Base-by-base conservation (phyloP, 2,113 vertebrate species). In the Ophiodon elongatus region DNA sequence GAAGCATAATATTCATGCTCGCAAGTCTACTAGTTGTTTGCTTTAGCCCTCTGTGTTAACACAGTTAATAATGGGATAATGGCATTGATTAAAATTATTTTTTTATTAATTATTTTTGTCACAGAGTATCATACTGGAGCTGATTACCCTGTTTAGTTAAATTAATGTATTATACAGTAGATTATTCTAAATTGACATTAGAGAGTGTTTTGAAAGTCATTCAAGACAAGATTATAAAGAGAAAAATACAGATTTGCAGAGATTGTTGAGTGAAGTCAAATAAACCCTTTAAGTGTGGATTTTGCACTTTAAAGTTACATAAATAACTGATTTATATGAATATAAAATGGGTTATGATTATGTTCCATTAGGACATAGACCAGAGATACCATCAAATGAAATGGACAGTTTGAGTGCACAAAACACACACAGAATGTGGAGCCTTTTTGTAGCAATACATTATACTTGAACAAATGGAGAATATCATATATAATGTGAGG, bases 1-100 rank as follows among this genome's bases (percentile, higher is more conserved):
- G 62, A 83, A 80, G 43, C 31, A 2, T 39, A 31, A 70, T 73
- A 69, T 64, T 64, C 56, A 72, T 52, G 47, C 74, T 71, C 14
- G 33, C 21, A 39, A 76, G 74, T 71, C 57, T 56, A 60, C 77
- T 59, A 29, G 86, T 50, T 89, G 88, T 91, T 90, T 86, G 73
- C 64, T 73, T 86, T 77, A 69, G 76, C 74, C 60, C 43, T 35
- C 31, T 68, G 54, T 78, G 75, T 87, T 83, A 73, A 69, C 70
- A 77, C 76, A 69, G 35, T 82, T 86, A 76, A 88, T 81, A 43
- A 71, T 65, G 15, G 35, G 23, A 85, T 82, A 75, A 78, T 84
- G 73, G 37, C 47, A 75, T 78, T 68, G 56, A 80, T 85, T 84
- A 29, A 76, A 60, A 47, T n/a, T 47, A 14, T 35, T 60, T 71